These are phyloP conservation scores for Cryptophagus acutangulus DNA, from an alignment of 2,888 invertebrate species.

Conservation along the genomic window DNA sequence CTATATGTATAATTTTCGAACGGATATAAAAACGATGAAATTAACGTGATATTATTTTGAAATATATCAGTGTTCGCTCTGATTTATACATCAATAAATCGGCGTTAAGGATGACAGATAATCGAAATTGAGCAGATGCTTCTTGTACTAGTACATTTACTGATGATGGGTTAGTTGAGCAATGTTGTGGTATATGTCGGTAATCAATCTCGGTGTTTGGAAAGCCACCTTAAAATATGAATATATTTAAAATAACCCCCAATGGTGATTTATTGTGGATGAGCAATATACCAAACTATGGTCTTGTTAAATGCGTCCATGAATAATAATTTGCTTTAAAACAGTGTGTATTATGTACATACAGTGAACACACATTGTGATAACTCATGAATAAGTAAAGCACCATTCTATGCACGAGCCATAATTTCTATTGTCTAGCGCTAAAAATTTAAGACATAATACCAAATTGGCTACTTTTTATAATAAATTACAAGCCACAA, in stretches of 20 bases:
- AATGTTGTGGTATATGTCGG: background rate
- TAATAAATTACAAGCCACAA: too few relatives aligned
- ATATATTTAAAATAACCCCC: background rate
- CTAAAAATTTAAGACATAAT: too few relatives aligned
- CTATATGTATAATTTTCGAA: too few relatives aligned
- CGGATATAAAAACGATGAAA: too few relatives aligned
- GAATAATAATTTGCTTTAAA: conserved; percentile 9
- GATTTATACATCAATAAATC: conserved; percentile 19
- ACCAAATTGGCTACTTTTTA: too few relatives aligned
- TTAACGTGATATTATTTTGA: conserved; percentile 13
- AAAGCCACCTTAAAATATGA: conserved; percentile 4
- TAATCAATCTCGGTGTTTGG: conserved; percentile 2
- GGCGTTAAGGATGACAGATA: conserved; percentile 12
- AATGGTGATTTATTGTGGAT: conserved; percentile 2
- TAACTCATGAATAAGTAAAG: conserved; percentile 8
- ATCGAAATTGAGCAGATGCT: conserved; percentile 18
- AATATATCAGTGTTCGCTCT: conserved; percentile 14
- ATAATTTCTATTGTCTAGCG: too few relatives aligned
- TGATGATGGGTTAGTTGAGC: conserved; percentile 1
- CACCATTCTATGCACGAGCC: too few relatives aligned
- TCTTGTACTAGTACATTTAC: conserved; percentile 2
- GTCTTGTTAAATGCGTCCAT: conserved; percentile 7
- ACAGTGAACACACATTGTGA: conserved; percentile 4
- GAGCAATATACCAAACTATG: conserved; percentile 2
- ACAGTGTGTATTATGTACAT: conserved; percentile 7